Evolutionary conservation across 2,113 vertebrate genomes (phyloP).

Genomic region (Ageneiosus marmoratus): DNA sequence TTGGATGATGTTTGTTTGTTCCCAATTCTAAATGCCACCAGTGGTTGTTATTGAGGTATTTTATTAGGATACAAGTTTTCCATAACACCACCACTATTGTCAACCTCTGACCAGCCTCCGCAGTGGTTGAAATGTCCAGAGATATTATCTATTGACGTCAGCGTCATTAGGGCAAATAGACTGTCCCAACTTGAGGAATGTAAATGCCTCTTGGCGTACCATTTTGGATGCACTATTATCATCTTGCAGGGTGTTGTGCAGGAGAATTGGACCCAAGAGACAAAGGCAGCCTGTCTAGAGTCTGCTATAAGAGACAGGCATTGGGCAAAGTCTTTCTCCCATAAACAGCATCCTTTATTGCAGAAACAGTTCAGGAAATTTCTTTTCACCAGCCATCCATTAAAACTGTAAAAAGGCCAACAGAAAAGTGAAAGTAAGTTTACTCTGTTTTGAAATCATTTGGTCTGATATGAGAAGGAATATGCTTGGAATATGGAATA

Average conservation of each 20-base stretch:
- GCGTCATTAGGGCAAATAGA: conserved; percentile 45
- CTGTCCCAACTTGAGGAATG: conserved; percentile 44
- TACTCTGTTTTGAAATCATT: conserved; percentile 4
- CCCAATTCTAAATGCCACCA: not conserved
- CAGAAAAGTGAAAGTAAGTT: not conserved
- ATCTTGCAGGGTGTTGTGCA: conserved; percentile 20
- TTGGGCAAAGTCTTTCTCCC: conserved; percentile 31
- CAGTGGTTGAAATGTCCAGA: conserved; percentile 32
- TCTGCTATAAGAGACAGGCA: conserved; percentile 16
- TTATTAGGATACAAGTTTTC: not conserved
- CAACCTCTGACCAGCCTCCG: conserved; percentile 27
- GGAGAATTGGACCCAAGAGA: conserved; percentile 26
- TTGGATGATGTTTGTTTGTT: not conserved
- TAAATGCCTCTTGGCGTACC: conserved; percentile 44
- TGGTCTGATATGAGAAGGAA: not conserved
- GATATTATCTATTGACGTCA: conserved; percentile 46
- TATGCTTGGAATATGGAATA: not conserved
- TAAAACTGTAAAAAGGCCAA: not conserved
- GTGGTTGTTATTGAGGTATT: not conserved
- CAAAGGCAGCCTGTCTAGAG: conserved; percentile 39
- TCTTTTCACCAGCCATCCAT: conserved; percentile 43
- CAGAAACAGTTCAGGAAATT: conserved; percentile 61
- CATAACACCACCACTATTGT: conserved; percentile 33
- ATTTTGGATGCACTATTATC: conserved; percentile 43
- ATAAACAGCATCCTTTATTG: conserved; percentile 32